These are phyloP conservation scores for Engystomops pustulosus DNA, from an alignment of 2,113 vertebrate species.

Conservation along the genomic window DNA sequence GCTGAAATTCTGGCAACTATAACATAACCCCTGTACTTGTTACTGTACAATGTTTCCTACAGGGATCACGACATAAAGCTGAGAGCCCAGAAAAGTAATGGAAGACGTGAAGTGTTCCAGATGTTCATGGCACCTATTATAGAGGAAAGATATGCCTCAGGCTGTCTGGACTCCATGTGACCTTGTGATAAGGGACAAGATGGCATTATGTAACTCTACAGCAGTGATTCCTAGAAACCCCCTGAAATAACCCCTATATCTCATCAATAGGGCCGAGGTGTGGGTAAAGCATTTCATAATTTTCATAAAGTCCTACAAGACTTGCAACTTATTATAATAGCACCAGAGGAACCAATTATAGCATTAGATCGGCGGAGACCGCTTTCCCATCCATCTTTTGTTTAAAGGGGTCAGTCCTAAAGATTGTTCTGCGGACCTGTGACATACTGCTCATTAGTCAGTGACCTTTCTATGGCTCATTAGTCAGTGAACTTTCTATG, in stretches of 20 bases:
- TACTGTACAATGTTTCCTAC: not conserved
- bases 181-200: not conserved
- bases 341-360: no score
- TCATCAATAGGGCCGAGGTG: no score
- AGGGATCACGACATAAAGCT: not conserved
- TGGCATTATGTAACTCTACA: not conserved
- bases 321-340: no score
- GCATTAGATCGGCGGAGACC: no score
- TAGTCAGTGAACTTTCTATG: no score
- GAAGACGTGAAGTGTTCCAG: not conserved
- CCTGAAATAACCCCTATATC: not conserved
- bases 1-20: not conserved
- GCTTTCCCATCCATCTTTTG: no score
- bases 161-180: not conserved
- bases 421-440: no score
- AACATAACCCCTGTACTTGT: not conserved
- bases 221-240: not conserved
- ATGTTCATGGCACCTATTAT: not conserved
- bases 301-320: no score
- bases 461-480: no score
- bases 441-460: no score
- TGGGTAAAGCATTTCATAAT: no score
- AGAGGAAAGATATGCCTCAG: not conserved
- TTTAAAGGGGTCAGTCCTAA: no score
- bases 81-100: not conserved